phyloP scores from a whole-genome alignment of 1,140 invertebrate species.

The Lepidurus apus region DNA sequence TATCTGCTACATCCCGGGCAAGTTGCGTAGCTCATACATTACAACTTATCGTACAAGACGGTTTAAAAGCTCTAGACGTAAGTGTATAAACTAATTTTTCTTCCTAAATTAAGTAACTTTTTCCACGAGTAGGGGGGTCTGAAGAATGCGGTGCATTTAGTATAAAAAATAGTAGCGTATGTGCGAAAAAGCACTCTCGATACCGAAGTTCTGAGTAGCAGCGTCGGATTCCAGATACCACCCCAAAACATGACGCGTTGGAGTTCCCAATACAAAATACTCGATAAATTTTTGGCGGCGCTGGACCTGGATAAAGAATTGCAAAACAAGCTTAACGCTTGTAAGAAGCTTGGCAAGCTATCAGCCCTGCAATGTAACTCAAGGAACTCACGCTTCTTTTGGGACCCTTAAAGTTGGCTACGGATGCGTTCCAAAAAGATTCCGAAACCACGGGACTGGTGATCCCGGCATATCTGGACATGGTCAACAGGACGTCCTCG shows the following conservation, averaged over 20 bases:
- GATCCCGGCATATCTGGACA: conserved; percentile 21
- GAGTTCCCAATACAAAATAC: too few species aligned
- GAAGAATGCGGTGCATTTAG: background rate
- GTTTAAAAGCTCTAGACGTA: background rate
- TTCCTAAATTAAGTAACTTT: background rate
- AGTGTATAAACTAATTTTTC: background rate
- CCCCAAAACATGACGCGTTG: too few species aligned
- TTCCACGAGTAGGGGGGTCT: background rate
- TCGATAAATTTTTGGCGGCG: too few species aligned
- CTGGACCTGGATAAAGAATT: too few species aligned
- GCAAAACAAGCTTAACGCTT: too few species aligned
- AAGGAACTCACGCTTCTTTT: background rate
- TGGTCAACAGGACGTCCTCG: background rate
- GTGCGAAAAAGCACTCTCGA: conserved; percentile 25
- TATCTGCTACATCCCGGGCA: too few species aligned
- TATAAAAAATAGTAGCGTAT: conserved; percentile 26
- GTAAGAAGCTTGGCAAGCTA: background rate
- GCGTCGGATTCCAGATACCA: too few species aligned
- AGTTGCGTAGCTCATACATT: conserved; percentile 24
- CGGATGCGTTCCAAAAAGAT: conserved; percentile 29
- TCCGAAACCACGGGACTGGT: conserved; percentile 14
- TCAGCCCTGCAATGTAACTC: background rate
- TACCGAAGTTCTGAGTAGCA: background rate
- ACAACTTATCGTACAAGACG: conserved; percentile 25
- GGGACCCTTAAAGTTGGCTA: conserved; percentile 24